These are phyloP conservation scores for Pseudomyrmex flavicornis DNA, from an alignment of 1,140 invertebrate species.

Conservation along the genomic window DNA sequence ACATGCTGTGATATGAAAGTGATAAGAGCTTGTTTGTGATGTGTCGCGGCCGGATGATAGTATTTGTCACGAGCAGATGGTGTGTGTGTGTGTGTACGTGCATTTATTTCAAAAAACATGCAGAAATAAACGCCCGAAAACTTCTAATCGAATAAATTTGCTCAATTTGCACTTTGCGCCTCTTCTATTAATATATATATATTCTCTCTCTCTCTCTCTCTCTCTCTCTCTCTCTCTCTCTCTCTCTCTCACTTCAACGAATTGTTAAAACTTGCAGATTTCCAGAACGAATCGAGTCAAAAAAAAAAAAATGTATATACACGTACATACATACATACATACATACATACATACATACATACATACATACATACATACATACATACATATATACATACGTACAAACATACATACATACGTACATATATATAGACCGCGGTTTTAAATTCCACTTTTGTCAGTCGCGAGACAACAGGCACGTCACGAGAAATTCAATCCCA, in stretches of 20 bases:
- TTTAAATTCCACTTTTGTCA: conserved; percentile 71
- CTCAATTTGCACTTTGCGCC: not conserved
- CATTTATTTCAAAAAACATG: conserved; percentile 5
- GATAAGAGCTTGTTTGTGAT: conserved; percentile 21
- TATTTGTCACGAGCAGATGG: conserved; percentile 18
- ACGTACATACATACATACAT: no score
- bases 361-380: no score
- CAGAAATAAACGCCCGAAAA: not conserved
- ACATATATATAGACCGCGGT: conserved; percentile 15
- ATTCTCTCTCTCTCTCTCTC: no score
- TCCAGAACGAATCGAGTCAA: not conserved
- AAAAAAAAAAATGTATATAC: no score
- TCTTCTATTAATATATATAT: no score
- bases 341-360: no score
- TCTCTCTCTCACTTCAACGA: no score
- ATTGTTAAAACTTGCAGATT: no score
- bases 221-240: no score
- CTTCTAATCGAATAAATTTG: conserved; percentile 24
- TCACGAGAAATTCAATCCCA: conserved; percentile 69
- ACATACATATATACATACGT: no score
- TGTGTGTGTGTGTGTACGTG: not conserved
- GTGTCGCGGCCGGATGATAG: not conserved
- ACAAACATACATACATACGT: no score
- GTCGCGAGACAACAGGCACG: conserved; percentile 19
- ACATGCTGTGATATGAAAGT: not conserved